Percentiles rank a stretch among this genome's conserved stretches.
These are phyloP conservation scores for Poecilia latipinna DNA, from an alignment of 2,113 vertebrate species.

Conservation along the genomic window DNA sequence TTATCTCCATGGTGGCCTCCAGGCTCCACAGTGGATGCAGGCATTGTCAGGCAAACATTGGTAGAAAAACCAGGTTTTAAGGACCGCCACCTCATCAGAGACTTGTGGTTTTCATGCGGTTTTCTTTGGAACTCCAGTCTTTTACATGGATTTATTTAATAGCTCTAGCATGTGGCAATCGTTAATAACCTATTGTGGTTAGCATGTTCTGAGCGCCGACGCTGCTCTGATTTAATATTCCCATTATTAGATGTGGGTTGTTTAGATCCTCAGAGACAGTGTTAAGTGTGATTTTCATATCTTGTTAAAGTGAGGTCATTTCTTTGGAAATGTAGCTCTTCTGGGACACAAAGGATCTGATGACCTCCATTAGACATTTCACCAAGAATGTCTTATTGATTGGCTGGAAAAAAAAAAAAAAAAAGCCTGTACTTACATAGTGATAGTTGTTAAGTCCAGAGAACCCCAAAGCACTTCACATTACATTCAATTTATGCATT, in stretches of 20 bases:
- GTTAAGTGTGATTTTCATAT: constrained; percentile 36
- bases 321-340: constrained; percentile 34
- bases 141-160: constrained; percentile 37
- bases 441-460: too few relatives aligned
- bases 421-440: too few relatives aligned
- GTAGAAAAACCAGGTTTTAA: constrained; percentile 36
- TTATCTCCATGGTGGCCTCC: constrained; percentile 34
- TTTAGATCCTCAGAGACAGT: constrained; percentile 44
- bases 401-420: background rate
- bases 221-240: constrained; percentile 60
- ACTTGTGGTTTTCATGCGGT: constrained; percentile 41
- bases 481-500: too few relatives aligned
- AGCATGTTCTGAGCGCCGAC: constrained; percentile 35
- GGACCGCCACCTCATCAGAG: constrained; percentile 74
- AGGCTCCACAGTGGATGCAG: constrained; percentile 37
- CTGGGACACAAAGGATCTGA: constrained; percentile 14
- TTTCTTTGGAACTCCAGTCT: constrained; percentile 43
- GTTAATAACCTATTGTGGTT: constrained; percentile 66
- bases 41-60: constrained; percentile 29
- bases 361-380: constrained; percentile 19
- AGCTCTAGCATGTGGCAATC: constrained; percentile 55
- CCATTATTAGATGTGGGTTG: constrained; percentile 60
- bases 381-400: constrained; percentile 12
- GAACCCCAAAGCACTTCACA: too few relatives aligned
- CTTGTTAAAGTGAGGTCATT: constrained; percentile 43